Conservation (phyloP, 1,140 invertebrate species). For the Sinella curviseta region DNA sequence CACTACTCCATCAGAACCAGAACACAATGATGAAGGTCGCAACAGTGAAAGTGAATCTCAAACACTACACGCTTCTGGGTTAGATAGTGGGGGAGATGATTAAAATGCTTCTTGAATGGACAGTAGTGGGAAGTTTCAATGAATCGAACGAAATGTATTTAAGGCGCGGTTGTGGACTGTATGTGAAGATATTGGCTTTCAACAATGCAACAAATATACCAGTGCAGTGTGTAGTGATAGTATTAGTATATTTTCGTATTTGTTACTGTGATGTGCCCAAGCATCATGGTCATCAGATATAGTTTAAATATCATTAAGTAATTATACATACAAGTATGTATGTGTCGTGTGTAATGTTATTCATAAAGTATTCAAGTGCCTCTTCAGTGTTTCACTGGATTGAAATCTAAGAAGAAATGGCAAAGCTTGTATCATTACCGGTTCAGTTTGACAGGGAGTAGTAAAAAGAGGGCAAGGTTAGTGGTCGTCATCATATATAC, state of each 20-base stretch:
- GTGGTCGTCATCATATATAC: too few relatives aligned
- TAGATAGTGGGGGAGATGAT: too few relatives aligned
- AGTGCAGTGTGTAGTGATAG: neutral
- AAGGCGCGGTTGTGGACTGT: neutral
- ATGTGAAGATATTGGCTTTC: too few relatives aligned
- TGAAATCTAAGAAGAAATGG: neutral
- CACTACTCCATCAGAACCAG: neutral
- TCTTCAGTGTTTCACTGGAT: neutral
- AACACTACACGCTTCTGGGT: too few relatives aligned
- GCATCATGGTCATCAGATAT: slow-evolving; percentile 2
- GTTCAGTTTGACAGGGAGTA: too few relatives aligned
- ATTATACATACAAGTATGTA: too few relatives aligned
- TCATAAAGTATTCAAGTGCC: neutral
- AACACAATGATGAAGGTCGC: neutral
- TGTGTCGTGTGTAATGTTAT: neutral
- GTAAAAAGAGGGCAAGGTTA: too few relatives aligned
- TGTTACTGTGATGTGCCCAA: slow-evolving; percentile 7
- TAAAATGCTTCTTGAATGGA: too few relatives aligned
- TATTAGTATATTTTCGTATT: neutral
- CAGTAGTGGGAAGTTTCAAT: too few relatives aligned
- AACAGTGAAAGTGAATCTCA: too few relatives aligned
- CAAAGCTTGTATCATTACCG: neutral
- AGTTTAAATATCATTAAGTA: neutral
- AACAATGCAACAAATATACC: too few relatives aligned
- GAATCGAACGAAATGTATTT: too few relatives aligned